Evolutionary conservation across 2,888 invertebrate genomes (phyloP), one percentile per base, ranked within the genome.

Genomic region (Chesias legatella): DNA sequence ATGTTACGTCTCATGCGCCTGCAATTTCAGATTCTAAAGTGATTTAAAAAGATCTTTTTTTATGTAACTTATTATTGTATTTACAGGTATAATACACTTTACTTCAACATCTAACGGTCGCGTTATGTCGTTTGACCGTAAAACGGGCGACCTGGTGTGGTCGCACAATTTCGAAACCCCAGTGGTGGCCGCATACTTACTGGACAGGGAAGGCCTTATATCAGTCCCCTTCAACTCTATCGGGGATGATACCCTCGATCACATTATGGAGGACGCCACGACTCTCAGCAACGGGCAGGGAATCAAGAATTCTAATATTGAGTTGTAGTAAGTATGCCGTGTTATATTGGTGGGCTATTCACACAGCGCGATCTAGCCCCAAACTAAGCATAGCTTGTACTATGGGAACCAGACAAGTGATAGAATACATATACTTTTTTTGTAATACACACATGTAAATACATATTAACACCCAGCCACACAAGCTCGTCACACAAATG

Each of bases 151-250:
- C 47, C 89, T 96, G 33, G 79, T 96, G 10, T 99, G 98, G 98
- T 93, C 95, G 51, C 90, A 92, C 31, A 94, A 98, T 73, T 91
- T 97, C 24, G 93, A 92, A 36, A 96, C 97, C 26, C 98, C 98
- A 0, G 94, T 98, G 0, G 94, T 98, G 31, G 97, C 96, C 0
- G 92, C 96, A 47, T 99, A 98, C 73, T 78, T 94, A 8, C 78
- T 95, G 37, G 93, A 93, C 51, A 89, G 92, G 10, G 93, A 94
- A 33, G 95, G 95, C 1, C 89, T 98, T 33, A 89, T 95, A 26
- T 92, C 94, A 36, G 92, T 96, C 30, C 97, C 98, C 0, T 97
- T 97, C 77, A 95, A 95, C 33, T 95, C 95, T 20, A 92, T 98
- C 28, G 96, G 97, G 0, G 94, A 96, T 56, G 94, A 94, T 58